These are phyloP conservation scores for Arvicanthis niloticus DNA, from an alignment of 2,113 vertebrate species.

Conservation along the genomic window DNA sequence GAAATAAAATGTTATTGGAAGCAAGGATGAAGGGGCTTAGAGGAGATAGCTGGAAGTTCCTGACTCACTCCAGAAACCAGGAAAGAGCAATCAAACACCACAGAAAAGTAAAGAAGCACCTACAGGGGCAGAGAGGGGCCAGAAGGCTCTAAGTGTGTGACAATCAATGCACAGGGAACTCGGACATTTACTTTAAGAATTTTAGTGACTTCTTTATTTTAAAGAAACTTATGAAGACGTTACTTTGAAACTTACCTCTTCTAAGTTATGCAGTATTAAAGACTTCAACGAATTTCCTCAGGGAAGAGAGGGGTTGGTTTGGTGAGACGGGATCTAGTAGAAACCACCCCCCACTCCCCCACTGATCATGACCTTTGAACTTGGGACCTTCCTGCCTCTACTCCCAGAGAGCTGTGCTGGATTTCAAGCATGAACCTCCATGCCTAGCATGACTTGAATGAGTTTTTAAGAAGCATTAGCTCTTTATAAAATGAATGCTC, in stretches of 20 bases:
- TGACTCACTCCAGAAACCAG: background rate
- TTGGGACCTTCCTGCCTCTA: background rate
- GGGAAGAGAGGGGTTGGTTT: background rate
- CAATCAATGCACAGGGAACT: too few relatives aligned
- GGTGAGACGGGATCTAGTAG: background rate
- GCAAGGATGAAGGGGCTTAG: background rate
- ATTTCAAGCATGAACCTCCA: background rate
- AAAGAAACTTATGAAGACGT: background rate
- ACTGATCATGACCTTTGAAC: background rate
- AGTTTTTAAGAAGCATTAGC: background rate
- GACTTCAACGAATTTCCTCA: background rate
- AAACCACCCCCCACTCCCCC: too few relatives aligned
- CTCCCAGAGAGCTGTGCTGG: background rate
- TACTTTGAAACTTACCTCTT: conserved; percentile 33
- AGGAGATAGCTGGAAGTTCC: background rate
- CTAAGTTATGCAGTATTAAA: conserved; percentile 33
- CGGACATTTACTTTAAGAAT: background rate
- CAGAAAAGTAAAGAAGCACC: background rate
- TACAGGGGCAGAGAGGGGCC: background rate
- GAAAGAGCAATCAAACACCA: background rate
- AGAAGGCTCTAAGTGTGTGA: background rate
- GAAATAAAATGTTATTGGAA: conserved; percentile 29
- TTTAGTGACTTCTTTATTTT: background rate
- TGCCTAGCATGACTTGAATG: background rate
- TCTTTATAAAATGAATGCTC: background rate